phyloP scores from a whole-genome alignment of 2,113 vertebrate genomes.

The Eonycteris spelaea region DNA sequence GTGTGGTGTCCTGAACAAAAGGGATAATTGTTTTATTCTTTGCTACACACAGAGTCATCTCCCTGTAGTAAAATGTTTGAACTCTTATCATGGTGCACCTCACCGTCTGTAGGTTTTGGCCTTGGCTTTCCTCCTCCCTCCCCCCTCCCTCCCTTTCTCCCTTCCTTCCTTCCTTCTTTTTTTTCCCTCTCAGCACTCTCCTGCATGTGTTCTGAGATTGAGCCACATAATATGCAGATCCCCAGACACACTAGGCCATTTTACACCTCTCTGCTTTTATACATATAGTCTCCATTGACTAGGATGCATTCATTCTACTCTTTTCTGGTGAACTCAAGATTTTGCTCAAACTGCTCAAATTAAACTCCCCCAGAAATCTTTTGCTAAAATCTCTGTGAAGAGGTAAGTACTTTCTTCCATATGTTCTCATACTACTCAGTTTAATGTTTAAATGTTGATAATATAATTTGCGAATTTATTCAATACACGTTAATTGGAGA shows the following conservation, averaged over 20 bases:
- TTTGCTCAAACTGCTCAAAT: neutral
- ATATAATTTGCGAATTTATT: neutral
- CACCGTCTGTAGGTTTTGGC: neutral
- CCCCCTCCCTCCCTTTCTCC: neutral
- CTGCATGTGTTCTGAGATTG: neutral
- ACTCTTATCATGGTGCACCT: neutral
- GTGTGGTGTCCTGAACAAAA: neutral
- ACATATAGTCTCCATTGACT: neutral
- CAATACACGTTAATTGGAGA: neutral
- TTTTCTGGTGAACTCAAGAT: neutral
- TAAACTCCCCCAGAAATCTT: constrained; percentile 5
- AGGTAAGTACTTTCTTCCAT: neutral
- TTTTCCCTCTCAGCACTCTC: neutral
- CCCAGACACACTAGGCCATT: neutral
- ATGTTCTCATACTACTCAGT: neutral
- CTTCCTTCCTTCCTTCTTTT: too few species aligned
- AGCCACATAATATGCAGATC: neutral
- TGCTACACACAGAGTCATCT: neutral
- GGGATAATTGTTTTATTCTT: neutral
- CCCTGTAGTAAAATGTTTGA: neutral
- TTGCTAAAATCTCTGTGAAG: neutral
- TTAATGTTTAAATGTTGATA: neutral
- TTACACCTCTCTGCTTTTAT: neutral
- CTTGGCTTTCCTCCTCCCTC: neutral
- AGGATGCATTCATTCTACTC: neutral